phyloP scores from a whole-genome alignment of 2,797 vertebrate species.

The Tapirus indicus region DNA sequence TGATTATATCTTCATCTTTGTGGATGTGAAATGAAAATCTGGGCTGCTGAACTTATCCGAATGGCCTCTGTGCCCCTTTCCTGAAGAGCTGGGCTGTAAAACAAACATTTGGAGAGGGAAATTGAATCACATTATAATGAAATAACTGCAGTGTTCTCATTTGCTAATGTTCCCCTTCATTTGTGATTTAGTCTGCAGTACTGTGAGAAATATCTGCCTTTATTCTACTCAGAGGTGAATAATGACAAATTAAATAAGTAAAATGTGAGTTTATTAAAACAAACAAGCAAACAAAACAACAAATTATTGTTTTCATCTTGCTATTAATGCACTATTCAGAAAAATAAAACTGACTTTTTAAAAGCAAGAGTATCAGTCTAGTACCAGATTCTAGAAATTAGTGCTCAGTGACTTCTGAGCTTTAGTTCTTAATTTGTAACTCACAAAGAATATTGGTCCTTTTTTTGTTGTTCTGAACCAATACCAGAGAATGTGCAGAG shows the following conservation, averaged over 20 bases:
- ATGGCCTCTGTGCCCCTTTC: constrained; percentile 45
- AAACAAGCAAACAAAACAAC: constrained; percentile 32
- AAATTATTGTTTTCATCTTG: background rate
- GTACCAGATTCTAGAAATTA: background rate
- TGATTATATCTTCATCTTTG: background rate
- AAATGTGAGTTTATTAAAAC: constrained; percentile 32
- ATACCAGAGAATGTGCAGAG: background rate
- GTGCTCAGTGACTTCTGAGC: background rate
- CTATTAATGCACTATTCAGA: background rate
- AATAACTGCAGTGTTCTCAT: constrained; percentile 58
- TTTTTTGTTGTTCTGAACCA: background rate
- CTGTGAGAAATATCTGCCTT: constrained; percentile 53
- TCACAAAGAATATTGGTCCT: background rate
- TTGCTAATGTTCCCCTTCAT: constrained; percentile 61
- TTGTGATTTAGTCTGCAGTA: constrained; percentile 51
- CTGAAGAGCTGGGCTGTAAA: constrained; percentile 28
- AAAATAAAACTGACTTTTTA: constrained; percentile 50
- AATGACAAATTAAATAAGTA: constrained; percentile 66
- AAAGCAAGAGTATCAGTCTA: background rate
- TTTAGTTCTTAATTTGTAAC: constrained; percentile 28
- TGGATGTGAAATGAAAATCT: background rate
- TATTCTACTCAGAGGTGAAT: constrained; percentile 47
- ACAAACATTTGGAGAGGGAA: constrained; percentile 71
- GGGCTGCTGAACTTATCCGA: background rate
- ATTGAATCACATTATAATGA: constrained; percentile 45